Percentiles rank a stretch among this genome's conserved stretches.
Conservation (phyloP, 2,888 invertebrate species). For the Sphaerophoria rueppellii region DNA sequence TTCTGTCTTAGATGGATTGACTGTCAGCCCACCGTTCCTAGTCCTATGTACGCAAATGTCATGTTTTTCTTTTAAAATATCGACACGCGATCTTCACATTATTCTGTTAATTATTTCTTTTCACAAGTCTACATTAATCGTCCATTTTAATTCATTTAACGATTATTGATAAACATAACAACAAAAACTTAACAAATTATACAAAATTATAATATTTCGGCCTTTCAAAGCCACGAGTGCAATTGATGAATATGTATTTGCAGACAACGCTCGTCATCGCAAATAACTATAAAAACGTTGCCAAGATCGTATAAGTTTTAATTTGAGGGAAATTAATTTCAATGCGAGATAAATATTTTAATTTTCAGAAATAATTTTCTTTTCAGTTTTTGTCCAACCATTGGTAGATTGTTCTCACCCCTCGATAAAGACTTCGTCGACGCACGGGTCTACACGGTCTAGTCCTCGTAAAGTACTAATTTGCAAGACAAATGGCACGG, state of each 20-base stretch:
- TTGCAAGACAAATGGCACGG: constrained; percentile 36
- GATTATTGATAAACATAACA: neutral
- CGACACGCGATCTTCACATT: neutral
- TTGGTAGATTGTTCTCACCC: neutral
- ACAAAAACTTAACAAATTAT: neutral
- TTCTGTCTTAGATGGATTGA: too few relatives aligned
- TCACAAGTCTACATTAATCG: constrained; percentile 36
- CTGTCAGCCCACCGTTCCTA: too few relatives aligned
- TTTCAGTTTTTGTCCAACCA: neutral
- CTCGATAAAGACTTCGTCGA: neutral
- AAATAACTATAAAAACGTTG: constrained; percentile 48
- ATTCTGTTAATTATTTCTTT: constrained; percentile 1
- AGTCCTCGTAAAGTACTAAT: neutral
- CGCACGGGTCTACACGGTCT: too few relatives aligned
- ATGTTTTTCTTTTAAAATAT: too few relatives aligned
- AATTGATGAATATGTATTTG: constrained; percentile 52
- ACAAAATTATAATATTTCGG: constrained; percentile 37
- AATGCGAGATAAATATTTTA: constrained; percentile 64
- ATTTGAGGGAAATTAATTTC: constrained; percentile 62
- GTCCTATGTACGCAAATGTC: too few relatives aligned
- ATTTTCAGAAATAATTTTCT: constrained; percentile 45
- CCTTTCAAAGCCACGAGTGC: constrained; percentile 41
- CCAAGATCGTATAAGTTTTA: constrained; percentile 65
- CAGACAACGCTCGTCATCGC: constrained; percentile 47
- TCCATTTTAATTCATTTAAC: constrained; percentile 29